Evolutionary conservation across 2,888 invertebrate species (phyloP), one percentile per base, ranked within the genome.

Genomic region (Mimachlamys varia): DNA sequence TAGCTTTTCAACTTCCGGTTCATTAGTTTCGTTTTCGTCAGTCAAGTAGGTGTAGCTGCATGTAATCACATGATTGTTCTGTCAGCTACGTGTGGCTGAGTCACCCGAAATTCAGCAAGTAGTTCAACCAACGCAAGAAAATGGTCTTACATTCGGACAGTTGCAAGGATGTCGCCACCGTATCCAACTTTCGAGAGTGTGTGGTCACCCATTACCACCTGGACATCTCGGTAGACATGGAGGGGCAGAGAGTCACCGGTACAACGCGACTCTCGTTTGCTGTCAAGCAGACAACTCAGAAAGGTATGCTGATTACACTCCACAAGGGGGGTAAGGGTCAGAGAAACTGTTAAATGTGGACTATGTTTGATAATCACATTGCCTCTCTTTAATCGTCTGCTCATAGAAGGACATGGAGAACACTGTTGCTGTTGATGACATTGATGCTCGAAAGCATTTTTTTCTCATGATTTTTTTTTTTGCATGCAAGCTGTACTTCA

Each of bases 141-240:
- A 92, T 92, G 92, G 87, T 27, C 33, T 92, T 93, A 17, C 92
- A 92, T 88, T 92, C 94, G 33, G 94, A 94, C 50, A 88, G 53
- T 17, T 94, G 91, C 0, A 88, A 88, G 22, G 94, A 94, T 91
- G 93, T 93, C 27, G 94, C 94, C 15, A 92, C 93, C 19, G 90
- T 90, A 10, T 94, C 94, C n/a, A 94, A 94, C 89, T 94, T 94
- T 88, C 92, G 92, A 53, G 92, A 94, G 44, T 91, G 94, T 15
- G 88, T 88, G 22, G 92, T 94, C 19, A 92, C 22, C 3, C 91
- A 93, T 37, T 92, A 93, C 88, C 93, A 94, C 58, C 88, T 94
- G 22, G 93, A 94, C 88, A 87, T 94, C 2, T 90, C 90, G 49
- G 93, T 94, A 10, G 90, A 91, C 88, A 93, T 94, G 89, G 91